Evolutionary conservation across 2,888 invertebrate genomes (phyloP).

Genomic region (Ectemnius cavifrons): DNA sequence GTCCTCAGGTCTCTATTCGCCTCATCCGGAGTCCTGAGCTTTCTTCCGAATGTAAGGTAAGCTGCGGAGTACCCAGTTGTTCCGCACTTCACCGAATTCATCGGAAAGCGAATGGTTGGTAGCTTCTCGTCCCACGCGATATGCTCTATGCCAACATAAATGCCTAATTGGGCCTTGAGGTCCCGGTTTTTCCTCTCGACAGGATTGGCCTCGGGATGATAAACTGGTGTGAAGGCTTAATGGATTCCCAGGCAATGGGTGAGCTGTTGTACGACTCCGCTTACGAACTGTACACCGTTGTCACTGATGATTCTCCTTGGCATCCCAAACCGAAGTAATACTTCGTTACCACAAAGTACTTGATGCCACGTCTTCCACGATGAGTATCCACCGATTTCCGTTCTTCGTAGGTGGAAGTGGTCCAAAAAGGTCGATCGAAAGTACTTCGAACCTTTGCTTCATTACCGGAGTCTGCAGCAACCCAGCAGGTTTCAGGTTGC

Average conservation of each 20-base stretch:
- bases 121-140: constrained; percentile 64
- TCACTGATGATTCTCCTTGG: constrained; percentile 68
- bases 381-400: constrained; percentile 47
- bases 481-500: constrained; percentile 68
- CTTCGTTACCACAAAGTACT: constrained; percentile 68
- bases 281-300: constrained; percentile 71
- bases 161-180: constrained; percentile 65
- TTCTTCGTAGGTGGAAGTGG: constrained; percentile 41
- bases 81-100: constrained; percentile 68
- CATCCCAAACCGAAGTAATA: constrained; percentile 69
- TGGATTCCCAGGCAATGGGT: constrained; percentile 18
- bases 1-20: not conserved
- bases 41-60: constrained; percentile 69
- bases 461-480: constrained; percentile 63
- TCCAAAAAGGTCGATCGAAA: constrained; percentile 68
- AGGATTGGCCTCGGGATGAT: constrained; percentile 68
- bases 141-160: constrained; percentile 63
- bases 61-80: constrained; percentile 68
- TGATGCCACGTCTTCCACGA: constrained; percentile 50
- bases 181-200: constrained; percentile 69
- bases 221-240: not conserved
- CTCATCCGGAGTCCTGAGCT: constrained; percentile 59
- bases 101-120: constrained; percentile 70
- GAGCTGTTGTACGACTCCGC: constrained; percentile 68
- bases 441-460: constrained; percentile 63